Percentiles rank a stretch among this genome's conserved stretches.
Evolutionary conservation across 2,113 vertebrate genomes (phyloP).

Genomic region (Phaethornis superciliosus): DNA sequence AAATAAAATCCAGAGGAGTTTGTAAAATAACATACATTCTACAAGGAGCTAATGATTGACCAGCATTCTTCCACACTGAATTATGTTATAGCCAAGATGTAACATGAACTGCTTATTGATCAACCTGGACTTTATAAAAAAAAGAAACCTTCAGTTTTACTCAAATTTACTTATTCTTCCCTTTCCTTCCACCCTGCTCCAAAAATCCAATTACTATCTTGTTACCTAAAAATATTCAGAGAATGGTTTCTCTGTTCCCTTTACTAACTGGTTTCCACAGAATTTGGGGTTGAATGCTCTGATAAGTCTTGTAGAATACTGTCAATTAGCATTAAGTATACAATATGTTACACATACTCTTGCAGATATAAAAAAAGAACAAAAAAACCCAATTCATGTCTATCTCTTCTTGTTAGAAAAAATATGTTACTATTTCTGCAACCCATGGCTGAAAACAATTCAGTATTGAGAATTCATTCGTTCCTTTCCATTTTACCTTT

Average conservation of each 20-base stretch:
- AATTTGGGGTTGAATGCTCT: not conserved
- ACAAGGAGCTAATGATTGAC: not conserved
- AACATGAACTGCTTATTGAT: not conserved
- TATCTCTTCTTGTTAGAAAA: not conserved
- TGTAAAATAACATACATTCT: not conserved
- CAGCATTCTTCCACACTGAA: not conserved
- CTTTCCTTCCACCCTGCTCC: not conserved
- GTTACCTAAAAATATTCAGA: not conserved
- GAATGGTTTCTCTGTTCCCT: not conserved
- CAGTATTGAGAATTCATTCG: not conserved
- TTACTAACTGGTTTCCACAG: not conserved
- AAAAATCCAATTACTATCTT: not conserved
- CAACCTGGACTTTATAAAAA: fast-evolving
- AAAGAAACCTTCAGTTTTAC: not conserved
- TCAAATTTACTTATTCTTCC: not conserved
- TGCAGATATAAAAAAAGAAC: no score
- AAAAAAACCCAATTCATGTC: no score
- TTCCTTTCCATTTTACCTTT: not conserved
- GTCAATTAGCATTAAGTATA: not conserved
- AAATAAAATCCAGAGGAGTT: not conserved
- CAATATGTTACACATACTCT: not conserved
- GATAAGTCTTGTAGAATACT: not conserved
- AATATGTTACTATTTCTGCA: not conserved
- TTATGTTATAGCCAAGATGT: not conserved
- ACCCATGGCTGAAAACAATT: not conserved